Base-by-base conservation (phyloP, 2,888 invertebrate genomes). In the Cryptophagus acutangulus region DNA sequence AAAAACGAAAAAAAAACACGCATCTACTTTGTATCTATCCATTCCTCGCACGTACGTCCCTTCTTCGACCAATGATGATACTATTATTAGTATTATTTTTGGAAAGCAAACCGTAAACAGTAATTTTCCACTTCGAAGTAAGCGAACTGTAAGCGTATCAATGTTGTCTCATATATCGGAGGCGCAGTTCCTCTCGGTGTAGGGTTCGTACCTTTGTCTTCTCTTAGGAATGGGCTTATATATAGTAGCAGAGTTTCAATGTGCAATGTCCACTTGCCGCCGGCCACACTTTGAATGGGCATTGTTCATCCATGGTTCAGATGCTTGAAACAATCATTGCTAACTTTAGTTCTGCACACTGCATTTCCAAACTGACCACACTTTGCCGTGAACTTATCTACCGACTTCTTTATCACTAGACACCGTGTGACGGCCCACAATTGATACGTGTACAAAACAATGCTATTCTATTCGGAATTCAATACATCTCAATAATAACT, bases 301-400 rank as follows among this genome's bases (percentile, higher is more conserved):
- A 61, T 61, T 61, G 61, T 61, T 61, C 54, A 50, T 53, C 57
- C 59, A 61, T 59, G 61, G 58, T 61, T 59, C 61, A 61, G 59
- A 61, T 59, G 58, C 59, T 61, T 54, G 55, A 50, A 59, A 59
- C 61, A 59, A 61, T 59, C 57, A 49, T 49, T 39, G 54, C 57
- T 49, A 61, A 61, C 61, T 61, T 61, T 57, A 57, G 61, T 58
- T 61, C 59, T 59, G 59, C 57, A 54, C 57, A 48, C 53, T 58
- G 59, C 59, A 58, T 59, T 54, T 55, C 52, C 46, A 51, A 51
- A 47, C 54, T 57, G 58, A 57, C 58, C 56, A 48, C 56, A 46
- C 24, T n/a, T 31, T 16, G 16, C 31, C 49, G 40, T 43, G 51
- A 52, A 52, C 55, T 55, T 58, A 52, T 58, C 55, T 58, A 51